Evolutionary conservation across 2,797 vertebrate species (phyloP), one percentile per base, ranked within the genome.

Genomic region (Danio kyathit): DNA sequence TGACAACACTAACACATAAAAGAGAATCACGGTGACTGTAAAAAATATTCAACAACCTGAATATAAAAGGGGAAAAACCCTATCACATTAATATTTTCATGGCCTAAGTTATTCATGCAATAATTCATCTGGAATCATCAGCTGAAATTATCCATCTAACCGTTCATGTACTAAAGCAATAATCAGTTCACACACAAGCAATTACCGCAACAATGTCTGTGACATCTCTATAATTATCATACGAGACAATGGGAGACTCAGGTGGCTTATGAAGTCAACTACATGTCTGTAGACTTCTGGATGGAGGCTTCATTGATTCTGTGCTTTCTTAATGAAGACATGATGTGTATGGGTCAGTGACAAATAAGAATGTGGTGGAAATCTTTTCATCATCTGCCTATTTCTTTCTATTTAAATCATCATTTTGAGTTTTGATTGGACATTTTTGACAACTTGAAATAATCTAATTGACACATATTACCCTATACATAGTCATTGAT

Each of bases 101-200:
- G 54, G 69, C 51, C 19, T 57, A 51, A 56, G 69, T 56, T 77
- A 77, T 59, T 77, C 64, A 69, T 77, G 52, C 44, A 40, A 57
- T 77, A 77, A 77, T 77, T 65, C 64, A 77, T 67, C 52, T 59
- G 52, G 75, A 76, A 76, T 52, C 60, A 64, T 51, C 48, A 59
- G 16, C 52, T 77, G 52, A 29, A 56, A 57, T 48, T 5, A 77
- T 67, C 41, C 54, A 66, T 57, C 63, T 77, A 77, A 77, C 51
- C 19, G 0, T 38, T 67, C 41, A 66, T 76, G 76, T 57, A 76
- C 51, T 56, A 48, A 77, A 46, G 75, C 19, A 77, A 29, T 38
- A 57, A 77, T 67, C 41, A 67, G 19, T 77, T 67, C 75, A 66
- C 17, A 66, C 75, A 67, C 7, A 0, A 57, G 17, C 61, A 56